A percentile compares a stretch with the other conserved stretches of the same genome.
phyloP scores from a whole-genome alignment of 2,888 invertebrate genomes.

The Himalopsyche japonica region DNA sequence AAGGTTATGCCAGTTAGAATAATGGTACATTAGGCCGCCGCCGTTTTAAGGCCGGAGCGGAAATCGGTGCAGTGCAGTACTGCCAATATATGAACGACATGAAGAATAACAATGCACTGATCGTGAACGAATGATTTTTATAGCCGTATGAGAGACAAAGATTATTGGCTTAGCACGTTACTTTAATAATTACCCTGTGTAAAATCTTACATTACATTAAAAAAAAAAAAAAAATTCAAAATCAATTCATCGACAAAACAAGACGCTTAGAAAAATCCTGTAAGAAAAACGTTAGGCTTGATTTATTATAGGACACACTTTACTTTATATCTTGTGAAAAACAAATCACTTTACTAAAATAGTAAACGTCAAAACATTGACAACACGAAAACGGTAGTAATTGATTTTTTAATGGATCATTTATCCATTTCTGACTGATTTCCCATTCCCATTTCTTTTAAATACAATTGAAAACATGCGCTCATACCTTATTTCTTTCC shows the following conservation, averaged over 20 bases:
- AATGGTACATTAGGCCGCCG: neutral
- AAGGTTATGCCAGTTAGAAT: neutral
- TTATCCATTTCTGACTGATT: too few relatives aligned
- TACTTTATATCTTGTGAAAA: too few relatives aligned
- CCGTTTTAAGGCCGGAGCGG: neutral
- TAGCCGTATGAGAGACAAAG: neutral
- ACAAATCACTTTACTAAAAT: too few relatives aligned
- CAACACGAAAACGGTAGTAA: too few relatives aligned
- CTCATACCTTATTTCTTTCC: neutral
- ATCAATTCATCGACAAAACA: neutral
- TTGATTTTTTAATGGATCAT: too few relatives aligned
- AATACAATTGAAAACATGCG: neutral
- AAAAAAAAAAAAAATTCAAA: neutral
- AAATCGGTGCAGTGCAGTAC: neutral
- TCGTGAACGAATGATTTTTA: neutral
- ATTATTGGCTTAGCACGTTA: conserved; percentile 22
- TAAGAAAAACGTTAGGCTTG: too few relatives aligned
- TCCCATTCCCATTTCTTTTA: too few relatives aligned
- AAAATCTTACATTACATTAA: conserved; percentile 25
- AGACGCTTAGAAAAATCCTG: too few relatives aligned
- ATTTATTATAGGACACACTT: too few relatives aligned
- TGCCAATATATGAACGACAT: neutral
- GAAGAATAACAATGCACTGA: neutral
- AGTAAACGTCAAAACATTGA: too few relatives aligned
- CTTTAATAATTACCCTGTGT: conserved; percentile 28